A percentile compares a stretch with the other conserved stretches of the same genome.
Evolutionary conservation across 2,797 vertebrate genomes (phyloP).

Genomic region (Dipus sagitta): DNA sequence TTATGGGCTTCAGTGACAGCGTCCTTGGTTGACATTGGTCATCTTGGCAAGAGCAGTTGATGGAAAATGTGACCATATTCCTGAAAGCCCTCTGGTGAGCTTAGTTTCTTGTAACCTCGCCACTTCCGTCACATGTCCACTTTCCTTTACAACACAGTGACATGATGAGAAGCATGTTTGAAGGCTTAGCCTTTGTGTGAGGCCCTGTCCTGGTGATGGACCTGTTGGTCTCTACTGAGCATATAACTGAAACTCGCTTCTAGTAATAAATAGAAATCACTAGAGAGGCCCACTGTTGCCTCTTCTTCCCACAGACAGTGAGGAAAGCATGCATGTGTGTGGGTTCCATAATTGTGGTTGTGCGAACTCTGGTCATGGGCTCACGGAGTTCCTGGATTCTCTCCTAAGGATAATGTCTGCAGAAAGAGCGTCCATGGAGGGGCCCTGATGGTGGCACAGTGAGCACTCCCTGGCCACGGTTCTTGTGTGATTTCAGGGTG

Average conservation of each 20-base stretch:
- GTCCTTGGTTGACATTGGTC: not conserved
- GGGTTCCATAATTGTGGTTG: not conserved
- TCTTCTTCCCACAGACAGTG: not conserved
- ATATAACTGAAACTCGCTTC: not conserved
- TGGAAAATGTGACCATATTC: not conserved
- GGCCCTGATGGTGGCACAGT: slow-evolving; percentile 19
- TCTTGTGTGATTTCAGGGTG: slow-evolving; percentile 54
- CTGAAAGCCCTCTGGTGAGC: not conserved
- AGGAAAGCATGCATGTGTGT: not conserved
- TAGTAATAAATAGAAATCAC: not conserved
- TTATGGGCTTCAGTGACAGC: not conserved
- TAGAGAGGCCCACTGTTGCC: not conserved
- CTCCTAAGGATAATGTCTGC: not conserved
- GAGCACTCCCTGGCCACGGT: not conserved
- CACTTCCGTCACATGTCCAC: not conserved
- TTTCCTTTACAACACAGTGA: not conserved
- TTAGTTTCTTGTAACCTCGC: not conserved
- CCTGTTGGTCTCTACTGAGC: not conserved
- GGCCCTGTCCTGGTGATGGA: not conserved
- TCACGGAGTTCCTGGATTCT: not conserved
- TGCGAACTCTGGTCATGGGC: not conserved
- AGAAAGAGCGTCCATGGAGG: not conserved
- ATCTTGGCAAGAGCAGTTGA: not conserved
- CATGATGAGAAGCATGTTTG: not conserved
- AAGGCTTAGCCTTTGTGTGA: not conserved